Base-by-base conservation (phyloP, 1,140 invertebrate species). In the Euwallacea similis region DNA sequence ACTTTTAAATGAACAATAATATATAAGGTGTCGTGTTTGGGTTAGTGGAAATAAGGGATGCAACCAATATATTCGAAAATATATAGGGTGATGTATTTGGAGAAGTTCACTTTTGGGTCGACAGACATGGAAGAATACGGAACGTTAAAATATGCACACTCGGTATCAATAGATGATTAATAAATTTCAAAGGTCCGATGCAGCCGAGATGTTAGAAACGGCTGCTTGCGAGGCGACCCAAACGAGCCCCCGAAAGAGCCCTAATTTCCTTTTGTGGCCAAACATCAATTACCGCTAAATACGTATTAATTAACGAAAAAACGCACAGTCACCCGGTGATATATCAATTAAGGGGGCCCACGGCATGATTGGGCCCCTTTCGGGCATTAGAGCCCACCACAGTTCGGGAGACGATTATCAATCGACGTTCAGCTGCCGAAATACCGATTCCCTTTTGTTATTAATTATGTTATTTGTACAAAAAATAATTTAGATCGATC, bases 291-390 rank as follows among this genome's bases (percentile, higher is more conserved):
- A 68, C 43, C 9, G 42, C 44, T 68, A 68, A 60, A 68, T 68
- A 62, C 46, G 46, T 43, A 69, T 69, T 69, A 69, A 69, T 69
- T 69, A 69, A 69, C 15, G 8, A 33, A 62, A 54, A 69, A 69
- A 46, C 41, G 68, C 68, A 61, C 8, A 47, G 59, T 69, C 68
- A 69, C 68, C 53, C 16, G 41, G 44, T 69, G 68, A 69, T 69
- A 69, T 69, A 69, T 69, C 68, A 69, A 69, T 69, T 69, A 69
- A 56, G 53, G 42, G 7, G 59, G 10, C 9, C 59, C 42, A 13
- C n/a, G 43, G 42, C 41, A 69, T 69, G 68, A 69, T 63, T 55
- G 68, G 54, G 68, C 68, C 63, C 41, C 62, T 69, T 69, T 47
- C 33, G 7, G 47, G 21, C 21, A 33, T 33, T 64, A 13, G 11